These are phyloP conservation scores for Heliconius cydno DNA, from an alignment of 2,888 invertebrate genomes.

Conservation along the genomic window DNA sequence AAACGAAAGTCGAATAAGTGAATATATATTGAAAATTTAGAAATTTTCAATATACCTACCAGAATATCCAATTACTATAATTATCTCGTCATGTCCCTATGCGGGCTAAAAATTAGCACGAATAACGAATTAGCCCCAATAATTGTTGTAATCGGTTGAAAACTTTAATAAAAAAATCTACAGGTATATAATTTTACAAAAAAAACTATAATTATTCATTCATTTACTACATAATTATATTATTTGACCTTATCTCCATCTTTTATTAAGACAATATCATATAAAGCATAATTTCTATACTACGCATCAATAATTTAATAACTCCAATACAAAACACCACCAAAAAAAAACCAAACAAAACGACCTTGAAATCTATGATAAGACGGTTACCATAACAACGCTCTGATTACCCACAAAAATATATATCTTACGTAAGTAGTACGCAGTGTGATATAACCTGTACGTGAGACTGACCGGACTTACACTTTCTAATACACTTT, in stretches of 20 bases:
- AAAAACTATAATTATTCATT: too few species aligned
- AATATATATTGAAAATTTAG: not conserved
- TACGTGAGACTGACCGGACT: conserved; percentile 76
- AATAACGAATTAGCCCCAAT: not conserved
- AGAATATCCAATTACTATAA: not conserved
- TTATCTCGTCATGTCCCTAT: not conserved
- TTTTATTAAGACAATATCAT: too few species aligned
- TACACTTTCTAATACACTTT: conserved; percentile 81
- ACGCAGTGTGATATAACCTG: conserved; percentile 76
- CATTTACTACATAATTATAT: too few species aligned
- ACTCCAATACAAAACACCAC: too few species aligned
- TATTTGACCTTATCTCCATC: too few species aligned
- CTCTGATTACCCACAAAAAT: conserved; percentile 77
- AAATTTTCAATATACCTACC: not conserved
- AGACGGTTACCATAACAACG: conserved; percentile 60
- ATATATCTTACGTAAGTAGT: conserved; percentile 71
- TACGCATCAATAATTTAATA: too few species aligned
- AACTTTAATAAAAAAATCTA: not conserved
- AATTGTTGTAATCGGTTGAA: not conserved
- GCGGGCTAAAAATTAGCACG: not conserved
- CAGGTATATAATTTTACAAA: not conserved
- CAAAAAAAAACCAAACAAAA: not conserved
- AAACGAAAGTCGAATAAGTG: too few species aligned
- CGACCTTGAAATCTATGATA: conserved; percentile 50
- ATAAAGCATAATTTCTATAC: too few species aligned